Percentiles rank a stretch among this genome's conserved stretches.
phyloP scores from a whole-genome alignment of 1,140 invertebrate species.

The Trigoniulus corallinus region DNA sequence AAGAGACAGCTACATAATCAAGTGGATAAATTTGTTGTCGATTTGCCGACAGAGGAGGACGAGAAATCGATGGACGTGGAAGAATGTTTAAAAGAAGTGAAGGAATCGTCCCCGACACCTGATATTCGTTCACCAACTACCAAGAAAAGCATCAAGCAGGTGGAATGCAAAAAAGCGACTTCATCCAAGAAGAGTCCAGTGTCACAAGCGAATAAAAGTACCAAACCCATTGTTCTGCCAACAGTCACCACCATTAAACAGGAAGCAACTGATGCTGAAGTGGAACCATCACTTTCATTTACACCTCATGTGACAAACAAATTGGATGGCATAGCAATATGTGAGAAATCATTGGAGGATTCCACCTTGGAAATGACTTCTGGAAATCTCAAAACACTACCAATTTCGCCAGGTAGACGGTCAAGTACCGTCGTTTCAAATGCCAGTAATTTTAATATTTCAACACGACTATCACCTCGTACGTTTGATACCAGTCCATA shows the following conservation, averaged over 20 bases:
- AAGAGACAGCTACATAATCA: background rate
- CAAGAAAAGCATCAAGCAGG: background rate
- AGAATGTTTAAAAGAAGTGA: background rate
- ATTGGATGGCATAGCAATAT: too few relatives aligned
- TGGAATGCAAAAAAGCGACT: background rate
- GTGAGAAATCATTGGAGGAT: background rate
- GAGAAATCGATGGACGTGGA: background rate
- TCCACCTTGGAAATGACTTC: background rate
- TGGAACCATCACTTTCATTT: too few relatives aligned
- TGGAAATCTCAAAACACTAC: too few relatives aligned
- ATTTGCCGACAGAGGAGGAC: background rate
- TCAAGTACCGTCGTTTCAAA: too few relatives aligned
- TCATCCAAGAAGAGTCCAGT: background rate
- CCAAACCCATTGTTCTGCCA: too few relatives aligned
- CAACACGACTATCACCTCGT: background rate
- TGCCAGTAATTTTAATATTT: background rate
- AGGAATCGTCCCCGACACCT: background rate
- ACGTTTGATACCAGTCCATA: too few relatives aligned
- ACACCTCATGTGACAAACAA: too few relatives aligned
- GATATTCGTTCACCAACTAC: background rate
- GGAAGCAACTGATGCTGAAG: too few relatives aligned
- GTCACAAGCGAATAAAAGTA: background rate
- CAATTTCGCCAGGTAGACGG: too few relatives aligned
- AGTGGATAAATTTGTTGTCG: background rate
- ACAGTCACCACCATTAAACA: too few relatives aligned